A percentile compares a stretch with the other conserved stretches of the same genome.
phyloP scores from a whole-genome alignment of 2,888 invertebrate species.

The Acronicta psi region DNA sequence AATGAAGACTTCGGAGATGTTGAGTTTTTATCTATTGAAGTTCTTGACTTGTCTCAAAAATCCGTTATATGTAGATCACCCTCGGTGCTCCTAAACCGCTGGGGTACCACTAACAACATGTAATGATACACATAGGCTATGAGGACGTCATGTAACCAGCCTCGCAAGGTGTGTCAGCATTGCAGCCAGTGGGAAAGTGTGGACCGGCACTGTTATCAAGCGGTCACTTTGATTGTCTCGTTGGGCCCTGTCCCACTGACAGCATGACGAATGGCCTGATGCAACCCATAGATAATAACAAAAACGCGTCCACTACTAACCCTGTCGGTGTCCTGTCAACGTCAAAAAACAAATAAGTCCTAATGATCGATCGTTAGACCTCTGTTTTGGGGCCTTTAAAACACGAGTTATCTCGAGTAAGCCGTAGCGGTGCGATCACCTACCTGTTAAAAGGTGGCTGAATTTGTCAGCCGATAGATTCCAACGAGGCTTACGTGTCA shows the following conservation, averaged over 20 bases:
- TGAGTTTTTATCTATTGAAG: too few relatives aligned
- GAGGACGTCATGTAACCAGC: conserved; percentile 1
- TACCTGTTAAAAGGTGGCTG: conserved; percentile 74
- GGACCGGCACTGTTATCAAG: conserved; percentile 78
- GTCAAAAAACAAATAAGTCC: conserved; percentile 87
- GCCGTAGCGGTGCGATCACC: conserved; percentile 64
- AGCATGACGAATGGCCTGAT: conserved; percentile 88
- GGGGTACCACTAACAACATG: conserved; percentile 2
- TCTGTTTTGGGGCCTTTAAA: conserved; percentile 83
- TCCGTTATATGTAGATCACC: neutral
- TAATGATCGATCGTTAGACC: conserved; percentile 86
- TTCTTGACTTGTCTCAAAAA: too few relatives aligned
- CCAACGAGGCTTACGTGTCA: conserved; percentile 63
- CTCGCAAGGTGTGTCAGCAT: conserved; percentile 10
- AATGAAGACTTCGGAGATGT: too few relatives aligned
- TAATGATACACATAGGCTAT: conserved; percentile 6
- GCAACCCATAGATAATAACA: conserved; percentile 78
- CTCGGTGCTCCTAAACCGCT: neutral
- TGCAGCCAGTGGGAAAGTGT: conserved; percentile 58
- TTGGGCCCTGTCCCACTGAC: conserved; percentile 82
- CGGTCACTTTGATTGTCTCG: conserved; percentile 86
- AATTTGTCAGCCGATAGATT: conserved; percentile 69
- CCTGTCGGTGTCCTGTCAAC: conserved; percentile 82
- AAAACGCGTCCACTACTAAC: conserved; percentile 69
- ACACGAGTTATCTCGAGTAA: conserved; percentile 78